Percentiles rank a stretch among this genome's conserved stretches.
phyloP scores from a whole-genome alignment of 2,797 vertebrate species.

The Typhlichthys subterraneus region DNA sequence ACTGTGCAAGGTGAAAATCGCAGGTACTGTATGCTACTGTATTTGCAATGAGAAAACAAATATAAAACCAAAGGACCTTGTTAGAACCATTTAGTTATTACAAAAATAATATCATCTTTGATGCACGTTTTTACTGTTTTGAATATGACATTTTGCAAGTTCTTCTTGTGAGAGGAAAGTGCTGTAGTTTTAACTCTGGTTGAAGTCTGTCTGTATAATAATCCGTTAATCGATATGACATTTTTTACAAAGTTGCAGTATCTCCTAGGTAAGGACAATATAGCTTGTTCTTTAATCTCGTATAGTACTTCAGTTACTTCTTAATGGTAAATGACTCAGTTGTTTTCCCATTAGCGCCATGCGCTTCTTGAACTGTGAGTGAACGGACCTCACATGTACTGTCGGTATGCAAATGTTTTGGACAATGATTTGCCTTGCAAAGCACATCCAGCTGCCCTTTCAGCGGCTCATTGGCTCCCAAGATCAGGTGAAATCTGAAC shows the following conservation, averaged over 20 bases:
- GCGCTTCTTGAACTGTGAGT: constrained; percentile 41
- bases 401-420: constrained; percentile 45
- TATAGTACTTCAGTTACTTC: neutral
- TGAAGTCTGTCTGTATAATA: too few species aligned
- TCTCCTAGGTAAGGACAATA: too few species aligned
- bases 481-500: constrained; percentile 79
- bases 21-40: neutral
- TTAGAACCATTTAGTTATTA: too few species aligned
- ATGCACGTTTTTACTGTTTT: too few species aligned
- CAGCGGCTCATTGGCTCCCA: constrained; percentile 78
- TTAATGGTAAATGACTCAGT: constrained; percentile 39
- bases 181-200: too few species aligned
- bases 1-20: constrained; percentile 13
- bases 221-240: too few species aligned
- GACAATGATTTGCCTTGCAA: constrained; percentile 73
- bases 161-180: too few species aligned
- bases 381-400: constrained; percentile 42
- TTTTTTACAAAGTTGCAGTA: too few species aligned
- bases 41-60: neutral
- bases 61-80: neutral
- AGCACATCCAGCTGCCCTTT: constrained; percentile 80
- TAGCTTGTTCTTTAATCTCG: neutral
- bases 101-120: too few species aligned
- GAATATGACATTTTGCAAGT: too few species aligned
- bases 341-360: constrained; percentile 54